phyloP scores from a whole-genome alignment of 2,888 invertebrate genomes.

The Phyllotreta striolata region DNA sequence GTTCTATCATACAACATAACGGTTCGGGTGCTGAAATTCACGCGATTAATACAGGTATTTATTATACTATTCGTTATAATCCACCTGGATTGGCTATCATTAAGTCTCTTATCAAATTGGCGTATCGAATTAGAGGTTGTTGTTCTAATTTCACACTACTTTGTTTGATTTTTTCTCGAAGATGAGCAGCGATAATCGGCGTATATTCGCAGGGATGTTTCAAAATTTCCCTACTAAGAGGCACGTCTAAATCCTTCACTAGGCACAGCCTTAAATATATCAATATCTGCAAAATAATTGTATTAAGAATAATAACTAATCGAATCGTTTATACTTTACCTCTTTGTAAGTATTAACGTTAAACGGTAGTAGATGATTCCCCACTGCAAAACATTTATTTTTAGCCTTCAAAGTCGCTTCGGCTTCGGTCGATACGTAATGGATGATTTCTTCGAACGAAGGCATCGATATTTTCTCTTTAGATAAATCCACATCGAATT shows the following conservation, averaged over 20 bases:
- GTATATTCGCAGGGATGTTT: slow-evolving; percentile 72
- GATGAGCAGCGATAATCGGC: slow-evolving; percentile 67
- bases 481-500: slow-evolving; percentile 62
- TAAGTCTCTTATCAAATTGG: slow-evolving; percentile 71
- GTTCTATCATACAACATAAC: slow-evolving; percentile 80
- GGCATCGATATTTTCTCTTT: slow-evolving; percentile 67
- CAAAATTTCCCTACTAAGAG: slow-evolving; percentile 63
- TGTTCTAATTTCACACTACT: slow-evolving; percentile 57
- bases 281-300: slow-evolving; percentile 68
- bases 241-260: slow-evolving; percentile 69
- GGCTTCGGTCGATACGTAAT: slow-evolving; percentile 74
- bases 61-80: slow-evolving; percentile 14
- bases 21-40: slow-evolving; percentile 66
- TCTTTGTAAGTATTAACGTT: slow-evolving; percentile 76
- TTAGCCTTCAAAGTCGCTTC: slow-evolving; percentile 69
- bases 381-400: slow-evolving; percentile 68
- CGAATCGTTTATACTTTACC: slow-evolving; percentile 60
- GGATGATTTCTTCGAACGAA: slow-evolving; percentile 75
- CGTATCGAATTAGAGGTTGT: slow-evolving; percentile 72
- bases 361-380: slow-evolving; percentile 76
- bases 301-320: not conserved
- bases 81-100: slow-evolving; percentile 74
- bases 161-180: slow-evolving; percentile 56
- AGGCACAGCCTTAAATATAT: slow-evolving; percentile 83
- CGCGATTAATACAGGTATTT: not conserved